phyloP scores from a whole-genome alignment of 2,113 vertebrate genomes.

The Thunnus thynnus region DNA sequence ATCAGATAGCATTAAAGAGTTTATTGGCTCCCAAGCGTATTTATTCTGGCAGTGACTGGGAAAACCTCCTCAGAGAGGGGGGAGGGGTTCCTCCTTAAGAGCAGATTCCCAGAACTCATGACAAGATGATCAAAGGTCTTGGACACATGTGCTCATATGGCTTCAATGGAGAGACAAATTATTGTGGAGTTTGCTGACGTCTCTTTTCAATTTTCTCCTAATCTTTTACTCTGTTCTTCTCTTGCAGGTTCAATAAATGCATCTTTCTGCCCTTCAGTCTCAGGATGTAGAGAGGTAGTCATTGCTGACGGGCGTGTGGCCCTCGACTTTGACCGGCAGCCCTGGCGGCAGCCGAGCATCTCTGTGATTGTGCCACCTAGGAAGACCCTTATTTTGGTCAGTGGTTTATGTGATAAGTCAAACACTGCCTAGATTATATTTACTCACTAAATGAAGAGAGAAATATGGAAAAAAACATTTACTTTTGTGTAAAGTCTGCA shows the following conservation, averaged over 20 bases:
- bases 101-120: conserved; percentile 39
- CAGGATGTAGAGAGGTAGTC: conserved; percentile 90
- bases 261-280: conserved; percentile 90
- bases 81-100: conserved; percentile 27
- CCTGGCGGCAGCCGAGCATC: conserved; percentile 81
- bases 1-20: conserved; percentile 27
- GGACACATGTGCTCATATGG: conserved; percentile 17
- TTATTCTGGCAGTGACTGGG: conserved; percentile 2
- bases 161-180: conserved; percentile 16
- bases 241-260: conserved; percentile 88
- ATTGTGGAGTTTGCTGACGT: neutral
- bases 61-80: conserved; percentile 15
- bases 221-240: conserved; percentile 8
- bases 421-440: neutral
- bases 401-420: conserved; percentile 51
- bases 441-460: neutral
- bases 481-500: conserved; percentile 3
- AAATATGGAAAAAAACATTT: neutral
- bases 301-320: conserved; percentile 84
- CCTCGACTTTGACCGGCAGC: conserved; percentile 85
- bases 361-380: conserved; percentile 86
- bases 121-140: conserved; percentile 54
- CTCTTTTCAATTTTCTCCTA: neutral
- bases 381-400: conserved; percentile 89
- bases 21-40: conserved; percentile 2